Evolutionary conservation across 2,888 invertebrate genomes (phyloP).

Genomic region (Nomada ruficornis): DNA sequence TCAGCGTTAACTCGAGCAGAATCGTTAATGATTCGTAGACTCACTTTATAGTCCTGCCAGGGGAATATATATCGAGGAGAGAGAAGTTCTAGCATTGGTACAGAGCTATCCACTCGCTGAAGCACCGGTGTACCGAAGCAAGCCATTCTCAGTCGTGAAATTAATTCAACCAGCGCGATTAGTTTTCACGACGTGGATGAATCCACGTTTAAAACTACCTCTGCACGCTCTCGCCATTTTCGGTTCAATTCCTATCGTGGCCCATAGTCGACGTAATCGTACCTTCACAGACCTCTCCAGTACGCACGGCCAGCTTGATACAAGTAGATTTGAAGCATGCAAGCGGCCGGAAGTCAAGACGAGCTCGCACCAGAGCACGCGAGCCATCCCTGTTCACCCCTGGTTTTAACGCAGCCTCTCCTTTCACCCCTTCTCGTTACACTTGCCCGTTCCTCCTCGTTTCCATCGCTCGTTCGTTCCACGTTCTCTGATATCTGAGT

Average conservation of each 20-base stretch:
- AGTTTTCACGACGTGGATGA: constrained; percentile 72
- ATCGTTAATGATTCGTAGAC: constrained; percentile 16
- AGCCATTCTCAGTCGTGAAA: constrained; percentile 80
- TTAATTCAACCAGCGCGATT: constrained; percentile 80
- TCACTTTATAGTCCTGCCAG: not conserved
- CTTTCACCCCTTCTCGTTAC: constrained; percentile 22
- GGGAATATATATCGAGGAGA: not conserved
- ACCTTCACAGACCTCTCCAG: constrained; percentile 2
- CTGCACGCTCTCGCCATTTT: constrained; percentile 34
- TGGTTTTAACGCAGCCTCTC: constrained; percentile 31
- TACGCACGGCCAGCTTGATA: constrained; percentile 68
- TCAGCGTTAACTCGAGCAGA: not conserved
- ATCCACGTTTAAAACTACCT: constrained; percentile 51
- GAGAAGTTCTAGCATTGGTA: constrained; percentile 25
- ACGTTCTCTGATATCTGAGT: constrained; percentile 77
- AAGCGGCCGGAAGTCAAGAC: constrained; percentile 78
- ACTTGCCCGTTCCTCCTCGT: constrained; percentile 34
- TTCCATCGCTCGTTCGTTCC: constrained; percentile 76
- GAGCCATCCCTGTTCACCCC: constrained; percentile 62
- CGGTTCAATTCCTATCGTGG: constrained; percentile 34
- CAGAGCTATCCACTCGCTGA: constrained; percentile 49
- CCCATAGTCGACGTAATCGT: constrained; percentile 27
- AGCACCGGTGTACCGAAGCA: constrained; percentile 64
- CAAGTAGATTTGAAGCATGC: constrained; percentile 80
- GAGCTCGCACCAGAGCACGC: constrained; percentile 76